A percentile compares a stretch with the other conserved stretches of the same genome.
Conservation (phyloP, 2,113 vertebrate species). For the Gulo gulo region DNA sequence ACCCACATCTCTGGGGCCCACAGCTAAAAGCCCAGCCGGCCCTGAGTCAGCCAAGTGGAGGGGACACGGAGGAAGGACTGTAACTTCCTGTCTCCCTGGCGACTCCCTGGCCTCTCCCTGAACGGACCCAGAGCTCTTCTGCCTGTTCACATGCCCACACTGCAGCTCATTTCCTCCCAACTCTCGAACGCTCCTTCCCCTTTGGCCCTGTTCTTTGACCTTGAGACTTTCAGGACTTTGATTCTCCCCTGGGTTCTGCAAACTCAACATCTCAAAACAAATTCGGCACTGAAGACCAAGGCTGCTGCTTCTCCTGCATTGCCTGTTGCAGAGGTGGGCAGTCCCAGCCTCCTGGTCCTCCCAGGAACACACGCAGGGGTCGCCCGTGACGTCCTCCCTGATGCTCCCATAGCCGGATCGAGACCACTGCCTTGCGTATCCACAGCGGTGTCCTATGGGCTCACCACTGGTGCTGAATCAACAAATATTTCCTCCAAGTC, state of each 20-base stretch:
- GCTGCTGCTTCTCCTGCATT: not conserved
- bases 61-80: not conserved
- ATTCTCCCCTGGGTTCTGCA: not conserved
- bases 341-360: not conserved
- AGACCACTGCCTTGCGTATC: not conserved
- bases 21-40: not conserved
- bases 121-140: not conserved
- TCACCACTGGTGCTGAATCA: not conserved
- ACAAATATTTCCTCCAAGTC: not conserved
- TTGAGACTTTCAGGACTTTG: not conserved
- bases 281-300: not conserved
- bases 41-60: not conserved
- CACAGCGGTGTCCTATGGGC: not conserved
- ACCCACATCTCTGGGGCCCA: not conserved
- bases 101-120: not conserved
- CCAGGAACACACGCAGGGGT: not conserved
- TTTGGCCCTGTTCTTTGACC: not conserved
- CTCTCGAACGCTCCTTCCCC: not conserved
- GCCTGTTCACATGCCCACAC: not conserved
- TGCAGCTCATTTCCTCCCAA: not conserved
- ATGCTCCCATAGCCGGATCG: not conserved
- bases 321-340: not conserved
- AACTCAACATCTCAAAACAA: not conserved
- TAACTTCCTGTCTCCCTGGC: not conserved
- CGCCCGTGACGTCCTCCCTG: not conserved